A percentile compares a stretch with the other conserved stretches of the same genome.
Conservation (phyloP, 2,113 vertebrate genomes). For the Aspiorhynchus laticeps region DNA sequence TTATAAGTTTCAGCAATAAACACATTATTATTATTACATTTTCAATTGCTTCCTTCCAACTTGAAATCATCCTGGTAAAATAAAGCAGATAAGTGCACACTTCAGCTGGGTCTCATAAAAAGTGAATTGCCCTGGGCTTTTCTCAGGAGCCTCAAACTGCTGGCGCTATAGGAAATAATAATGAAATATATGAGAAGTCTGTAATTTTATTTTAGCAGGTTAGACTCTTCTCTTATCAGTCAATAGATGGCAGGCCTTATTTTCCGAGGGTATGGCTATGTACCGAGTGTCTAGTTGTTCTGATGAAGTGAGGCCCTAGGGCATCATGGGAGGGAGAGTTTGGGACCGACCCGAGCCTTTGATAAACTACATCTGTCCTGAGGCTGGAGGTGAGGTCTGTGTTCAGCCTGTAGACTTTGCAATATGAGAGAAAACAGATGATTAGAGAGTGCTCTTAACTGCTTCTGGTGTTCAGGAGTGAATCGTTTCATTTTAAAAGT, state of each 20-base stretch:
- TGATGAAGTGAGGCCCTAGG: slow-evolving; percentile 35
- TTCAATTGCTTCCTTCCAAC: slow-evolving; percentile 35
- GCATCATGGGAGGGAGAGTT: slow-evolving; percentile 31
- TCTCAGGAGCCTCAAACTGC: slow-evolving; percentile 33
- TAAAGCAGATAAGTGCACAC: slow-evolving; percentile 22
- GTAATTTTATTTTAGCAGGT: slow-evolving; percentile 48
- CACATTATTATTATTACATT: slow-evolving; percentile 46
- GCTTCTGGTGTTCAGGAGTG: background rate
- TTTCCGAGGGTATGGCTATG: slow-evolving; percentile 45
- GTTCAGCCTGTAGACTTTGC: slow-evolving; percentile 16
- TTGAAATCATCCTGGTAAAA: slow-evolving; percentile 35
- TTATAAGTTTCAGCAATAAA: slow-evolving; percentile 15
- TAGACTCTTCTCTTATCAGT: slow-evolving; percentile 46
- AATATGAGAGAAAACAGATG: background rate
- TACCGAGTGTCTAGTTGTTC: slow-evolving; percentile 34
- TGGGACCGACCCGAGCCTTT: background rate
- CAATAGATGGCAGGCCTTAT: slow-evolving; percentile 43
- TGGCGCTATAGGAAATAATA: slow-evolving; percentile 31
- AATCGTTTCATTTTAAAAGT: background rate
- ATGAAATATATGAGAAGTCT: slow-evolving; percentile 50
- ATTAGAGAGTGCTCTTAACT: background rate
- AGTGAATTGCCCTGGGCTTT: slow-evolving; percentile 45
- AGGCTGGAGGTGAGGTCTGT: slow-evolving; percentile 45
- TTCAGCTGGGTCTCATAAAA: slow-evolving; percentile 49
- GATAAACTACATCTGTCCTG: slow-evolving; percentile 36